Percentiles rank a stretch among this genome's conserved stretches.
phyloP scores from a whole-genome alignment of 2,797 vertebrate species.

The Arnoldichthys spilopterus region DNA sequence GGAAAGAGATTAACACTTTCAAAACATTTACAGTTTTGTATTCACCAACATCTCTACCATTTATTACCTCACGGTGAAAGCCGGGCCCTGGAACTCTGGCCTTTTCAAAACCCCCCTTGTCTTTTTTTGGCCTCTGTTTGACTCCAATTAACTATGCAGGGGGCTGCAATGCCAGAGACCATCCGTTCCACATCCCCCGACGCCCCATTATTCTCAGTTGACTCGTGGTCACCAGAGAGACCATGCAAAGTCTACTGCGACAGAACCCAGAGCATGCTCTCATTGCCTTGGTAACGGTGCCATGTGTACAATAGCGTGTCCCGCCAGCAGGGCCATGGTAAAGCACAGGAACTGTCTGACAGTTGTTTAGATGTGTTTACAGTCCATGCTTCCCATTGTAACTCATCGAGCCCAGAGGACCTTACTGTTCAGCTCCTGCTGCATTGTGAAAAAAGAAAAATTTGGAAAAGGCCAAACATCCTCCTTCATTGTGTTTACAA shows the following conservation, averaged over 20 bases:
- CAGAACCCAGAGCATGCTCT: conserved; percentile 51
- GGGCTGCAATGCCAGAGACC: conserved; percentile 32
- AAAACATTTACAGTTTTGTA: not conserved
- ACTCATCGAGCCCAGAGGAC: conserved; percentile 60
- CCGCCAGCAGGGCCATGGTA: conserved; percentile 45
- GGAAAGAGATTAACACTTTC: not conserved
- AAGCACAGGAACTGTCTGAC: conserved; percentile 72
- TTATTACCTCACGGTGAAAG: not conserved
- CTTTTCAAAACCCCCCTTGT: conserved; percentile 27
- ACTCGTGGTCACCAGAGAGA: conserved; percentile 38
- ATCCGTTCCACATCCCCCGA: conserved; percentile 39
- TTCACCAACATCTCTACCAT: too few species aligned
- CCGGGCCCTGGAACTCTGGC: conserved; percentile 14
- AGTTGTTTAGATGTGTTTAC: conserved; percentile 76
- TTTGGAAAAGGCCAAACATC: conserved; percentile 10
- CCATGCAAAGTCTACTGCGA: conserved; percentile 35
- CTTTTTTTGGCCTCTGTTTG: conserved; percentile 27
- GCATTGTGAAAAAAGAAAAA: conserved; percentile 5
- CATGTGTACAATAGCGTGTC: conserved; percentile 52
- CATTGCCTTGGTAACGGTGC: conserved; percentile 50
- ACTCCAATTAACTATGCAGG: conserved; percentile 40
- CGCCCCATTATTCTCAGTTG: conserved; percentile 48
- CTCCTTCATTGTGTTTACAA: conserved; percentile 13
- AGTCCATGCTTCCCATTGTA: conserved; percentile 72
- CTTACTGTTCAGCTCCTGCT: conserved; percentile 5